Evolutionary conservation across 1,140 invertebrate species (phyloP), one percentile per base, ranked within the genome.

Genomic region (Ooceraea biroi): DNA sequence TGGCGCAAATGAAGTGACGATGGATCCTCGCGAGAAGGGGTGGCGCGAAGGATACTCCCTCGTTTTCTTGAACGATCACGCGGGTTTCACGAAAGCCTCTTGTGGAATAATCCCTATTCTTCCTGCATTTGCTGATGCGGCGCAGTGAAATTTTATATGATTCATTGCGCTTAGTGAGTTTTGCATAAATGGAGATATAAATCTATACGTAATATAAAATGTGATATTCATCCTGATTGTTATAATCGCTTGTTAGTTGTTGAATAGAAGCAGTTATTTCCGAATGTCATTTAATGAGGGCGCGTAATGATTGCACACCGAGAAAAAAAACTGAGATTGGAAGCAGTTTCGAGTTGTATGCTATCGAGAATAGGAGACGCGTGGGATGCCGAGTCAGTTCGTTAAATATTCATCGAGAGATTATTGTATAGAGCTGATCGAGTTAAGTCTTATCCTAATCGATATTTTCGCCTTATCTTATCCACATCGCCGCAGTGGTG

Each of bases 341-440:
- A 3, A 30, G 52, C 19, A 41, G 10, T 48, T 66, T 77, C 25
- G 44, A 66, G 19, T 77, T 52, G 22, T 22, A 4, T 66, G n/a
- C 3, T 30, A 48, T 52, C 48, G 41, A 30, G 19, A 25, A 69
- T 30, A 46, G 41, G 63, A 57, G 44, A 14, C 50, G 36, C 52
- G 48, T 50, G 63, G 19, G 30, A 80, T 55, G 74, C 19, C 48
- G 76, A 71, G 65, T 12, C 41, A 71, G 65, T 80, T 80, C 12
- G 76, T 82, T 82, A 82, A 82, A 25, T 82, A 82, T 82, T 80
- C 65, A 82, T 82, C 69, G 69, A 52, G 69, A 82, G 60, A 82
- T 80, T 82, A 82, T 82, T 74, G 58, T 74, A 60, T 19, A 72
- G 68, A 74, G 44, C 19, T 74, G 71, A 82, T 82, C 19, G 46